Conservation (phyloP, 1,140 invertebrate genomes). For the Meloidogyne chitwoodi region DNA sequence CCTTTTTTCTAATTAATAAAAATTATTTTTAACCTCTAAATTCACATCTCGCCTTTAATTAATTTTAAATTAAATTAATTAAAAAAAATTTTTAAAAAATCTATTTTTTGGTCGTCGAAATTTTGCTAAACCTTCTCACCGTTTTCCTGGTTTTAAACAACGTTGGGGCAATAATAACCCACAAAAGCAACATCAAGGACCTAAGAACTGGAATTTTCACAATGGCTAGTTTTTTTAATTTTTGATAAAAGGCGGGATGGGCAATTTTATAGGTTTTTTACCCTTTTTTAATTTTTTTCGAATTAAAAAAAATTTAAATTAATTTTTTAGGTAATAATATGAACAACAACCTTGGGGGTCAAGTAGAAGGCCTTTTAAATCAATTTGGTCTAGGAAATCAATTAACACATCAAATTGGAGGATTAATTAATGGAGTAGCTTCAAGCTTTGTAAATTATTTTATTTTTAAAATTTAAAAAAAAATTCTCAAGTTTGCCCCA, state of each 20-base stretch:
- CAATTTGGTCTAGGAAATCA: conserved; percentile 8
- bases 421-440: neutral
- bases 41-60: too few relatives aligned
- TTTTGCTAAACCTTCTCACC: neutral
- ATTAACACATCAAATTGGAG: conserved; percentile 11
- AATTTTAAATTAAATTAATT: too few relatives aligned
- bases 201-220: neutral
- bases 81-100: neutral
- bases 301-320: too few relatives aligned
- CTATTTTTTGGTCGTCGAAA: neutral
- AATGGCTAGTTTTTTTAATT: neutral
- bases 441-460: neutral
- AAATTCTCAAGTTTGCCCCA: neutral
- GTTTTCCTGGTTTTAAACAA: neutral
- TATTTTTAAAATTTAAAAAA: neutral
- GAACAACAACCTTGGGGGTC: neutral
- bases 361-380: conserved; percentile 6
- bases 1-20: too few relatives aligned
- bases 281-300: too few relatives aligned
- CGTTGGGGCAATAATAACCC: neutral
- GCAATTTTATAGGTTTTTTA: neutral
- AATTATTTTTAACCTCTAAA: too few relatives aligned
- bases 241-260: neutral
- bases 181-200: neutral
- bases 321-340: neutral